These are phyloP conservation scores for Auanema freiburgensis DNA, from an alignment of 2,888 invertebrate genomes.

Conservation along the genomic window DNA sequence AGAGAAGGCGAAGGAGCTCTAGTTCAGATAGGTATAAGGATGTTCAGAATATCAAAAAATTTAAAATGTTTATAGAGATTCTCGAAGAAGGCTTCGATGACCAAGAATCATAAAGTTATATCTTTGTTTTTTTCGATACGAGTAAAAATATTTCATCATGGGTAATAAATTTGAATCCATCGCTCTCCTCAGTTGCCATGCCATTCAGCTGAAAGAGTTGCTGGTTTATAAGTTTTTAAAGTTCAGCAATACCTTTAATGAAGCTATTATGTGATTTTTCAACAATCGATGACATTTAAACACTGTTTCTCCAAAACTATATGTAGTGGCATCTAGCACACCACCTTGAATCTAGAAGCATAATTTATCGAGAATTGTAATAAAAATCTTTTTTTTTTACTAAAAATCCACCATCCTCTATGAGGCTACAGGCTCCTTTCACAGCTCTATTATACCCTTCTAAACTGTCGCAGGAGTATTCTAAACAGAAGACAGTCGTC, in stretches of 20 bases:
- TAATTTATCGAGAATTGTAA: neutral
- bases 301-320: constrained; percentile 54
- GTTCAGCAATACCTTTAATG: constrained; percentile 39
- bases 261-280: constrained; percentile 46
- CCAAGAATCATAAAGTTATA: neutral
- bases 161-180: constrained; percentile 55
- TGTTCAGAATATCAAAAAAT: neutral
- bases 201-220: constrained; percentile 45
- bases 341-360: constrained; percentile 56
- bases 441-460: constrained; percentile 48
- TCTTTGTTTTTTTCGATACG: constrained; percentile 47
- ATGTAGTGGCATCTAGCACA: constrained; percentile 57
- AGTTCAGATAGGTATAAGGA: neutral
- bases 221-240: neutral
- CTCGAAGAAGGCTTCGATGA: neutral
- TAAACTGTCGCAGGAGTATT: constrained; percentile 54
- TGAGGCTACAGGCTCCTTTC: constrained; percentile 47
- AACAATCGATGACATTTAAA: constrained; percentile 56
- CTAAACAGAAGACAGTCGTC: constrained; percentile 61
- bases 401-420: constrained; percentile 59
- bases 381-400: constrained; percentile 22
- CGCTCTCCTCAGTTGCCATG: constrained; percentile 46
- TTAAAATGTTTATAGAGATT: neutral
- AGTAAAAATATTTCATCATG: constrained; percentile 60
- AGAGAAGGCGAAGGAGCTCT: neutral